These are phyloP conservation scores for Drosophila obscura DNA, from an alignment of 1,140 invertebrate species.

Conservation along the genomic window DNA sequence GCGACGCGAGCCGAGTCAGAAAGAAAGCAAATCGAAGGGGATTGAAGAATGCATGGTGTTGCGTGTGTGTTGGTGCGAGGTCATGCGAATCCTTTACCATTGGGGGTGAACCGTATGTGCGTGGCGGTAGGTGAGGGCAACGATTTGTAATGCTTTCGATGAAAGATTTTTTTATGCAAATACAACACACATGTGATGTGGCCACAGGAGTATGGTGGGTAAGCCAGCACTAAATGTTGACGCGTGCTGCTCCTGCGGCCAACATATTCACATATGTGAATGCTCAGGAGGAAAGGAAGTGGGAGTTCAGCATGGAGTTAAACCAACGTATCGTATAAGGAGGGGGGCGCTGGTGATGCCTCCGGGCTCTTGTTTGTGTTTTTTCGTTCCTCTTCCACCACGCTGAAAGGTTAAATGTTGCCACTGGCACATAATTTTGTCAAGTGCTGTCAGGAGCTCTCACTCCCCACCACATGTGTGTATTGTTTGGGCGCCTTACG, in stretches of 20 bases:
- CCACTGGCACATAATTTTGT: conserved; percentile 76
- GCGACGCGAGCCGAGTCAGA: conserved; percentile 35
- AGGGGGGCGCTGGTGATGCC: conserved; percentile 11
- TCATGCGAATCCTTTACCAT: conserved; percentile 70
- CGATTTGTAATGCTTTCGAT: conserved; percentile 71
- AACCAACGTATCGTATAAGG: not conserved
- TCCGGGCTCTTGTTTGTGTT: conserved; percentile 56
- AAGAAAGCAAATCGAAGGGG: conserved; percentile 3
- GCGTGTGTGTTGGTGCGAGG: conserved; percentile 33
- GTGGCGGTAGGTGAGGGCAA: conserved; percentile 22
- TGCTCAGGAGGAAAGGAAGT: not conserved
- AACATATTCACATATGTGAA: conserved; percentile 33
- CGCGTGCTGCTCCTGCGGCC: conserved; percentile 66
- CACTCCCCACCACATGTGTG: conserved; percentile 29
- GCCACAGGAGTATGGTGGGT: conserved; percentile 31
- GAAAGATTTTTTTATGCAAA: conserved; percentile 66
- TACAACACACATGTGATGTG: conserved; percentile 41
- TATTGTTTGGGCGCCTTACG: conserved; percentile 54
- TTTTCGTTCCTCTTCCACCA: conserved; percentile 26
- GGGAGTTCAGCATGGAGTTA: conserved; percentile 2
- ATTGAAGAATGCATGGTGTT: not conserved
- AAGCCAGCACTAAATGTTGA: conserved; percentile 71
- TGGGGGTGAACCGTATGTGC: conserved; percentile 41
- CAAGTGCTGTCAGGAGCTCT: conserved; percentile 71
- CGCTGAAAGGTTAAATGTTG: conserved; percentile 75